phyloP scores from a whole-genome alignment of 2,113 vertebrate species.

The Onychostoma macrolepis region DNA sequence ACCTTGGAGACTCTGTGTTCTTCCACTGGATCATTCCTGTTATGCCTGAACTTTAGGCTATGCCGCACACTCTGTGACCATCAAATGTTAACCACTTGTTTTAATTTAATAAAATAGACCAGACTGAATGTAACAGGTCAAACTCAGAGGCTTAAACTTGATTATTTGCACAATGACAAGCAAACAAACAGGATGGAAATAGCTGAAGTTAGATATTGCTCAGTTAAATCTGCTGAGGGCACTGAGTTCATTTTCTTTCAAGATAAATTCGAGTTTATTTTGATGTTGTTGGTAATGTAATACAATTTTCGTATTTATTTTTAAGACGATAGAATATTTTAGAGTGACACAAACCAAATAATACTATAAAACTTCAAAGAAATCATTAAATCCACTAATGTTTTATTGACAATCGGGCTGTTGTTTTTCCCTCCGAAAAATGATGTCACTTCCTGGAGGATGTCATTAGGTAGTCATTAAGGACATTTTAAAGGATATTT shows the following conservation, averaged over 20 bases:
- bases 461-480: not conserved
- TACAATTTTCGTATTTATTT: not conserved
- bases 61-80: not conserved
- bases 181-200: not conserved
- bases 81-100: not conserved
- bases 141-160: not conserved
- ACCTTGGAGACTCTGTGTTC: not conserved
- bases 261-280: too few species aligned
- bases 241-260: not conserved
- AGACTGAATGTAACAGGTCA: not conserved
- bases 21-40: not conserved
- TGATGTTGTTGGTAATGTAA: not conserved
- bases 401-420: too few species aligned
- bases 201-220: not conserved
- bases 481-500: not conserved
- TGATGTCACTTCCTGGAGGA: not conserved
- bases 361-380: not conserved
- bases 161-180: not conserved
- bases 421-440: too few species aligned
- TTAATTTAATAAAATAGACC: not conserved
- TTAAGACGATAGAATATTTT: not conserved
- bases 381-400: not conserved
- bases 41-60: not conserved
- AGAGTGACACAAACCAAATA: not conserved
- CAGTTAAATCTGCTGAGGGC: not conserved